Percentiles rank a stretch among this genome's conserved stretches.
Conservation (phyloP, 2,797 vertebrate genomes). For the Gadopsis marmoratus region DNA sequence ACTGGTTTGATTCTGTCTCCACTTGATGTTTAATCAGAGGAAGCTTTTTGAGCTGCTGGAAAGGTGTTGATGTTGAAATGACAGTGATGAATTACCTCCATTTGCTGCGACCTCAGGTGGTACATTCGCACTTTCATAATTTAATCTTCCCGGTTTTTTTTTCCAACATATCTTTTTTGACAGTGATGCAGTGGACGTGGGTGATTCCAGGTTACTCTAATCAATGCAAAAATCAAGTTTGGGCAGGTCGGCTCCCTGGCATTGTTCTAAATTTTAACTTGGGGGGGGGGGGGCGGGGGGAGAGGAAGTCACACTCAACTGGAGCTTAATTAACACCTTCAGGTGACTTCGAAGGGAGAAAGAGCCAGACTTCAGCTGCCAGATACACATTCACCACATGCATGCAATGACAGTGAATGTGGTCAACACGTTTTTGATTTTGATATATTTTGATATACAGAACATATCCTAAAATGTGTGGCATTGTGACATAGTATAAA, state of each 20-base stretch:
- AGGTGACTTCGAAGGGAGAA: background rate
- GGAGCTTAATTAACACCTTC: background rate
- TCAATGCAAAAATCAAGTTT: conserved; percentile 58
- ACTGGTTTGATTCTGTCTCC: conserved; percentile 57
- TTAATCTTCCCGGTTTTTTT: conserved; percentile 62
- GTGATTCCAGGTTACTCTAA: conserved; percentile 55
- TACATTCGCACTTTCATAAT: conserved; percentile 58
- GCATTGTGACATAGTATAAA: conserved; percentile 24
- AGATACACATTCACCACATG: background rate
- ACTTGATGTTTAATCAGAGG: conserved; percentile 72
- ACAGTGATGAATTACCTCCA: conserved; percentile 72
- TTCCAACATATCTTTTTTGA: conserved; percentile 50
- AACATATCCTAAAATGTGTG: conserved; percentile 8
- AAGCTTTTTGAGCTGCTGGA: conserved; percentile 64
- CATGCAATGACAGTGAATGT: conserved; percentile 1
- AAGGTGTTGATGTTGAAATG: conserved; percentile 68
- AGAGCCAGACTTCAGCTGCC: background rate
- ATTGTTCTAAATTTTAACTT: too few relatives aligned
- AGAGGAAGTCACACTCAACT: background rate
- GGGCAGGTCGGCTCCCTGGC: background rate
- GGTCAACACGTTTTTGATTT: too few relatives aligned
- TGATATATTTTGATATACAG: background rate
- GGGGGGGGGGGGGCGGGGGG: too few relatives aligned
- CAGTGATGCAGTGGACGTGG: conserved; percentile 36
- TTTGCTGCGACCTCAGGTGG: conserved; percentile 61